Evolutionary conservation across 2,797 vertebrate species (phyloP).

Genomic region (Semotilus atromaculatus): DNA sequence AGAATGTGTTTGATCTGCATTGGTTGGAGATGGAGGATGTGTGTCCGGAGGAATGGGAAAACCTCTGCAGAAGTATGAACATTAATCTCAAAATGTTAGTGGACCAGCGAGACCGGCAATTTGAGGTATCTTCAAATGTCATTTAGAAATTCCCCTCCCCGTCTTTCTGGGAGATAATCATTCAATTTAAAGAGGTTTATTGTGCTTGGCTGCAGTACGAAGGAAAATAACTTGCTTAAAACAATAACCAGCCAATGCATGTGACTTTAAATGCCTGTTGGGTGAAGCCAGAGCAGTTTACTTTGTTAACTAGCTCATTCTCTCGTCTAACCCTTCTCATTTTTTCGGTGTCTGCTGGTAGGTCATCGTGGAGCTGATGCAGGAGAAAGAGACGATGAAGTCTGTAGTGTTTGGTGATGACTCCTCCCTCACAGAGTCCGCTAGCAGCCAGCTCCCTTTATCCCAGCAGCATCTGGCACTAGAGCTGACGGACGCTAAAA

Average conservation of each 20-base stretch:
- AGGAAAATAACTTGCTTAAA: not conserved
- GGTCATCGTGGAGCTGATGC: conserved; percentile 93
- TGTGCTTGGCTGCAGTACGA: not conserved
- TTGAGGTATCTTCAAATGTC: conserved; percentile 82
- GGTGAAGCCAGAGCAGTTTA: conserved; percentile 1
- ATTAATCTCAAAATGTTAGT: conserved; percentile 93
- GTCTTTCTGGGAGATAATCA: not conserved
- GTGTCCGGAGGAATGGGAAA: conserved; percentile 88
- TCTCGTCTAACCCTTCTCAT: not conserved
- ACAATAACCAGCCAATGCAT: not conserved
- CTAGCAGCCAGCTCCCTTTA: conserved; percentile 93
- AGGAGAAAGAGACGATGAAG: conserved; percentile 90
- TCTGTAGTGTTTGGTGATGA: conserved; percentile 80
- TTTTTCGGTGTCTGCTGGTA: conserved; percentile 63
- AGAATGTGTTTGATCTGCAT: conserved; percentile 96
- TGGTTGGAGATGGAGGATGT: conserved; percentile 90
- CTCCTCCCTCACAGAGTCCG: conserved; percentile 90
- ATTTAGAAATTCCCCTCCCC: not conserved
- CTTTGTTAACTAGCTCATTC: not conserved
- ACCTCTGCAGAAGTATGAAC: conserved; percentile 89
- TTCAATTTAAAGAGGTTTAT: not conserved
- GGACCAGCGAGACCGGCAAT: conserved; percentile 93
- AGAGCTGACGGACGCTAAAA: conserved; percentile 95
- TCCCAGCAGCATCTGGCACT: conserved; percentile 96
- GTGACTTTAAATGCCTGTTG: not conserved